Evolutionary conservation across 1,140 invertebrate species (phyloP).

Genomic region (Micrasema minimum): DNA sequence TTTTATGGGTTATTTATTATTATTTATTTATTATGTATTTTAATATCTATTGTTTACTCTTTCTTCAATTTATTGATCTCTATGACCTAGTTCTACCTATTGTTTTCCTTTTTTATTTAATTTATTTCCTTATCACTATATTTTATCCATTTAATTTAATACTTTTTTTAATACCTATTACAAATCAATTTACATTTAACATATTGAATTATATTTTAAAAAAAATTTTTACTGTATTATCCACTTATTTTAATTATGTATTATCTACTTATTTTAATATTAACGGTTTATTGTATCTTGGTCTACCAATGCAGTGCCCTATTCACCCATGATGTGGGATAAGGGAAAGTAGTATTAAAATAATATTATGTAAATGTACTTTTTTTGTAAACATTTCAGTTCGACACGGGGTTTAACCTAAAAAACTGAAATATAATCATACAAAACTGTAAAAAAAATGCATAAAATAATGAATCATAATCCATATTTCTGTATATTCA

Average conservation of each 20-base stretch:
- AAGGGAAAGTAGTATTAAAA: constrained; percentile 29
- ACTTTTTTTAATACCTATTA: not conserved
- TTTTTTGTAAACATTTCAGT: constrained; percentile 22
- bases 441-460: no score
- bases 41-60: not conserved
- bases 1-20: not conserved
- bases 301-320: no score
- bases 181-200: not conserved
- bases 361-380: no score
- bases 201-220: no score
- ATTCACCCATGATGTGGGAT: not conserved
- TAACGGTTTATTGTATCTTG: no score
- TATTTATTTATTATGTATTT: not conserved
- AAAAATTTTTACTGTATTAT: no score
- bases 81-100: not conserved
- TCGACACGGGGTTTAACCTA: no score
- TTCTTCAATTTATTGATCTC: not conserved
- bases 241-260: no score
- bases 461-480: no score
- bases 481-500: no score
- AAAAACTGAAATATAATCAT: no score
- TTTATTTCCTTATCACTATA: not conserved
- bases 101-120: not conserved
- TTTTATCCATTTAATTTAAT: not conserved
- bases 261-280: no score